phyloP scores from a whole-genome alignment of 1,140 invertebrate species.

The Bombyx mandarina region DNA sequence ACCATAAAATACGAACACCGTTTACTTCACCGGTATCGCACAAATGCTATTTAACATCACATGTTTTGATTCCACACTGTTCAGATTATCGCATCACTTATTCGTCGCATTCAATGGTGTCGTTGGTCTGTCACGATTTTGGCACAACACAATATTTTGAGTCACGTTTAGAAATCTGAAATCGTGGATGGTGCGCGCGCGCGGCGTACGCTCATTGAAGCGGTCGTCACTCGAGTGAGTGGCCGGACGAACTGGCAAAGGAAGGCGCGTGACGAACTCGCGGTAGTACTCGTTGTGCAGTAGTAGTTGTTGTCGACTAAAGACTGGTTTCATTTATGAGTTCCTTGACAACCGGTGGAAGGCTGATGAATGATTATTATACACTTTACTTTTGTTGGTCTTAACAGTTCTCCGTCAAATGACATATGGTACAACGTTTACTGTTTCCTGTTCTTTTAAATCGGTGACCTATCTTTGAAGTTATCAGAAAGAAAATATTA shows the following conservation, averaged over 20 bases:
- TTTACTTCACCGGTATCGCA: slow-evolving; percentile 24
- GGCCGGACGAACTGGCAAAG: slow-evolving; percentile 16
- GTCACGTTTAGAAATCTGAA: slow-evolving; percentile 35
- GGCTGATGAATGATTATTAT: slow-evolving; percentile 1
- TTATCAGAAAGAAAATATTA: too few relatives aligned
- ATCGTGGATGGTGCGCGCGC: slow-evolving; percentile 27
- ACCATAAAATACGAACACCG: slow-evolving; percentile 43
- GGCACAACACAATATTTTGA: slow-evolving; percentile 26
- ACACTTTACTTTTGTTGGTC: neutral
- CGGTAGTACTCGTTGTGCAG: slow-evolving; percentile 29
- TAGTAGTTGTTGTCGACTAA: slow-evolving; percentile 26
- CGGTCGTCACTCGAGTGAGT: slow-evolving; percentile 36
- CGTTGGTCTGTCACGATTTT: slow-evolving; percentile 17
- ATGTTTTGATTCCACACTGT: slow-evolving; percentile 34
- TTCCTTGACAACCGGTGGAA: slow-evolving; percentile 22
- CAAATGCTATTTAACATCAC: slow-evolving; percentile 25
- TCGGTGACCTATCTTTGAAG: too few relatives aligned
- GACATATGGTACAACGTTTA: too few relatives aligned
- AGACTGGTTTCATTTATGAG: slow-evolving; percentile 43
- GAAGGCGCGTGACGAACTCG: slow-evolving; percentile 23
- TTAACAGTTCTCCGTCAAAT: neutral
- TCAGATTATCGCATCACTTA: slow-evolving; percentile 13
- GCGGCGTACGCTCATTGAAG: slow-evolving; percentile 24
- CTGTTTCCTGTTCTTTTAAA: too few relatives aligned
- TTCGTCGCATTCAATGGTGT: slow-evolving; percentile 16